Conservation (phyloP, 2,888 invertebrate species). For the Augochlorella aurata region DNA sequence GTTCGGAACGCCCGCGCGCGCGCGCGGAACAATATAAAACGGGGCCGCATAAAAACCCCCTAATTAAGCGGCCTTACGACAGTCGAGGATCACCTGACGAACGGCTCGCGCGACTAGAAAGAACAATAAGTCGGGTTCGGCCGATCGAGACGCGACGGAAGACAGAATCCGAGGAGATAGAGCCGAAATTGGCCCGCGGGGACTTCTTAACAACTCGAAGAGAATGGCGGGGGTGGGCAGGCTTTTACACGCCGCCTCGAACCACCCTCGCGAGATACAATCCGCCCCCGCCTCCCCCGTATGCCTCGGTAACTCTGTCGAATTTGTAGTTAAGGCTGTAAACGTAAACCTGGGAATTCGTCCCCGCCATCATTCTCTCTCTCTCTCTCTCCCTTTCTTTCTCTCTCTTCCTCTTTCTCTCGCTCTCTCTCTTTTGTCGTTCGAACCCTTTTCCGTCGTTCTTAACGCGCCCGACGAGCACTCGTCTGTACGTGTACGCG, state of each 20-base stretch:
- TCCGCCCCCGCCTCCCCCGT: constrained; percentile 70
- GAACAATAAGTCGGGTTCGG: constrained; percentile 55
- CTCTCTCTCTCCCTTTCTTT: constrained; percentile 17
- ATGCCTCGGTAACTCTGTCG: constrained; percentile 81
- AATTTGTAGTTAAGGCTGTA: constrained; percentile 81
- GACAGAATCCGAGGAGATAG: constrained; percentile 53
- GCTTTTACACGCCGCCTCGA: constrained; percentile 75
- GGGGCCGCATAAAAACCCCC: constrained; percentile 39
- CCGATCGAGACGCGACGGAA: constrained; percentile 58
- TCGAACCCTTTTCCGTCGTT: constrained; percentile 66
- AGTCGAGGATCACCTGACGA: constrained; percentile 2
- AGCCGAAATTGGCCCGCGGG: constrained; percentile 79
- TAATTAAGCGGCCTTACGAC: constrained; percentile 44
- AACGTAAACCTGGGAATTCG: constrained; percentile 81
- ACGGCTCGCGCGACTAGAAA: constrained; percentile 46
- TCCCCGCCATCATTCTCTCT: constrained; percentile 32
- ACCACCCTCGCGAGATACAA: constrained; percentile 81
- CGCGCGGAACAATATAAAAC: constrained; percentile 24
- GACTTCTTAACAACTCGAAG: constrained; percentile 81
- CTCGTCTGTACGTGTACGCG: constrained; percentile 50
- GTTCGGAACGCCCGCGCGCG: background rate
- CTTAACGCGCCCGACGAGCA: constrained; percentile 44
- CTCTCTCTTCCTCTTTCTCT: constrained; percentile 14
- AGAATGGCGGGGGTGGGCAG: constrained; percentile 69
- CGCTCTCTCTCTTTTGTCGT: constrained; percentile 47